Conservation (phyloP, 2,113 vertebrate genomes). For the Anguilla japonica region DNA sequence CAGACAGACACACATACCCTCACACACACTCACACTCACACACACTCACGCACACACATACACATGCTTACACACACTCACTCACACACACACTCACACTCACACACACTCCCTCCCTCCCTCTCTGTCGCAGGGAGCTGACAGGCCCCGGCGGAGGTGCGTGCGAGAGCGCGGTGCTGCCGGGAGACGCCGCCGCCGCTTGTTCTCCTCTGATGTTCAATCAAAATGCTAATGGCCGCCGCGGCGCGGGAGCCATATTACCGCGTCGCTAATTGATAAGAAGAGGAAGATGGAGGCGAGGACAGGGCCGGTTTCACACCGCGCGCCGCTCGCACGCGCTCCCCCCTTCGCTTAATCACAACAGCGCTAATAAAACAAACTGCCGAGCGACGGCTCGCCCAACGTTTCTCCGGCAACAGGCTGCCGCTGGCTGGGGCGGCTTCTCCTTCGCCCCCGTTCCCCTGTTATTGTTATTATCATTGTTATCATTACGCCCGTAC, state of each 20-base stretch:
- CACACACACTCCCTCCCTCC: no score
- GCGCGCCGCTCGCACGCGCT: constrained; percentile 77
- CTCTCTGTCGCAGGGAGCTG: constrained; percentile 70
- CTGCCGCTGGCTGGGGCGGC: constrained; percentile 39
- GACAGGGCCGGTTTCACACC: constrained; percentile 69
- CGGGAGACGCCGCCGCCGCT: constrained; percentile 56
- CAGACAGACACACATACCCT: no score
- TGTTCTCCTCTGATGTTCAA: constrained; percentile 86
- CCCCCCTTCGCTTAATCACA: constrained; percentile 91
- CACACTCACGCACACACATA: no score
- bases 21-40: no score
- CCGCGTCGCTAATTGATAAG: constrained; percentile 96
- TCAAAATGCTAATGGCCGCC: constrained; percentile 95
- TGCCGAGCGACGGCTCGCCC: constrained; percentile 67
- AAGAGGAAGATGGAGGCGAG: constrained; percentile 79
- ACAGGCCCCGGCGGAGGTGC: constrained; percentile 76
- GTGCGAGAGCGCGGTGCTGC: constrained; percentile 78
- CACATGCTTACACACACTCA: constrained; percentile 42
- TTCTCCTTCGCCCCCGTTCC: constrained; percentile 3
- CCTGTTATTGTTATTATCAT: no score
- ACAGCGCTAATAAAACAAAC: constrained; percentile 84
- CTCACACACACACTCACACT: constrained; percentile 31
- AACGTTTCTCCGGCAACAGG: constrained; percentile 72
- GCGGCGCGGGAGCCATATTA: constrained; percentile 84
- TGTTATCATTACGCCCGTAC: constrained; percentile 36